Evolutionary conservation across 2,797 vertebrate species (phyloP).

Genomic region (Gallinago stenura): DNA sequence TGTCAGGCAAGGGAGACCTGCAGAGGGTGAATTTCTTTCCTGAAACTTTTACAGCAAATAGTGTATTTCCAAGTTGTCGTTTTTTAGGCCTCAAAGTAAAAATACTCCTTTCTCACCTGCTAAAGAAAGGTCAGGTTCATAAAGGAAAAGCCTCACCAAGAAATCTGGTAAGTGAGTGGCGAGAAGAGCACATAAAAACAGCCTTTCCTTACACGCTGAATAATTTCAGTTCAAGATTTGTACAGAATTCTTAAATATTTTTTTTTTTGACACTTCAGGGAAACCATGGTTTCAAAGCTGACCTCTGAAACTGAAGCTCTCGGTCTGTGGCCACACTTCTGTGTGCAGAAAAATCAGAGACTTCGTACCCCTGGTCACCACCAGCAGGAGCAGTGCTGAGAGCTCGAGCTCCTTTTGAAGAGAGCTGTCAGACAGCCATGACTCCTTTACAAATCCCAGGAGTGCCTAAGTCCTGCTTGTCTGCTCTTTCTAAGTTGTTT

Average conservation of each 20-base stretch:
- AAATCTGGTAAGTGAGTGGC: neutral
- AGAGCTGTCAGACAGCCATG: neutral
- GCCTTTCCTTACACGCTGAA: neutral
- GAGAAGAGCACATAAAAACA: neutral
- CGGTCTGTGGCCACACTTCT: neutral
- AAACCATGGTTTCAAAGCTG: neutral
- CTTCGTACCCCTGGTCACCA: fast-evolving
- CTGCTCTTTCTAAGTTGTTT: slow-evolving; percentile 31
- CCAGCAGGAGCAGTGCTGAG: neutral
- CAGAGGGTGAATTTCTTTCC: neutral
- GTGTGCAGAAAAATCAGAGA: neutral
- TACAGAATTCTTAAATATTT: neutral
- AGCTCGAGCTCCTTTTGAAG: neutral
- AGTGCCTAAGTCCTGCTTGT: neutral
- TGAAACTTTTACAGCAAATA: neutral
- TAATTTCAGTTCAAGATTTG: neutral
- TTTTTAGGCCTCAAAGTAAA: neutral
- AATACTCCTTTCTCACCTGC: neutral
- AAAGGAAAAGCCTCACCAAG: neutral
- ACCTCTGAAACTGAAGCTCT: neutral
- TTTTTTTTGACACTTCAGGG: neutral
- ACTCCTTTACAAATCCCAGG: slow-evolving; percentile 27
- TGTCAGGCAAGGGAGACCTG: neutral
- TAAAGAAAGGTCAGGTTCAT: slow-evolving; percentile 12
- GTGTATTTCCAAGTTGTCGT: neutral